phyloP scores from a whole-genome alignment of 2,797 vertebrate species.

The Prunella strophiata region DNA sequence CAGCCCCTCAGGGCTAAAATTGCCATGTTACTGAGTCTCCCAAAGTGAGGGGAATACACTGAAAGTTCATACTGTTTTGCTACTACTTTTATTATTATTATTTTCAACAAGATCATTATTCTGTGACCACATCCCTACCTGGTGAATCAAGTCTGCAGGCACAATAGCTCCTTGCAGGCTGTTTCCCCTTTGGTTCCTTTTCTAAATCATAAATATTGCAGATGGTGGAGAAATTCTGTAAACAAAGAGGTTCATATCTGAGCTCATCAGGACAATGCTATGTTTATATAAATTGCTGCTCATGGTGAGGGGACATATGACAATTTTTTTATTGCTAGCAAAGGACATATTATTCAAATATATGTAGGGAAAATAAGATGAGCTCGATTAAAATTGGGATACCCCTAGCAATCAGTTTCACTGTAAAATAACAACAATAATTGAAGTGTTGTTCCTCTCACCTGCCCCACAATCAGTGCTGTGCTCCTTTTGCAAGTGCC shows the following conservation, averaged over 20 bases:
- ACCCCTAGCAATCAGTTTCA: constrained; percentile 22
- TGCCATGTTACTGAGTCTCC: rapidly evolving
- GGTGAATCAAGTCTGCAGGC: background rate
- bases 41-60: background rate
- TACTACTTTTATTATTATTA: background rate
- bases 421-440: constrained; percentile 32
- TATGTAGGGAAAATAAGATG: constrained; percentile 34
- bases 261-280: constrained; percentile 40
- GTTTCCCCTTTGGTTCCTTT: background rate
- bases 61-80: background rate
- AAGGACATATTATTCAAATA: constrained; percentile 48
- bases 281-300: constrained; percentile 25
- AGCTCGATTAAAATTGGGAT: constrained; percentile 9
- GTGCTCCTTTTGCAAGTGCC: background rate
- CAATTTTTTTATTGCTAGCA: constrained; percentile 22
- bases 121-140: background rate
- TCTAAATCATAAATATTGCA: constrained; percentile 12
- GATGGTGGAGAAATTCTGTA: constrained; percentile 1
- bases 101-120: background rate
- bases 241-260: background rate
- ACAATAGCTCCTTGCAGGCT: background rate
- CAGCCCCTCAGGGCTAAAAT: background rate
- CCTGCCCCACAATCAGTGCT: background rate
- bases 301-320: background rate
- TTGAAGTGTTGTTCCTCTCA: background rate